Base-by-base conservation (phyloP, 1,140 invertebrate genomes). In the Aphaenogaster floridana region DNA sequence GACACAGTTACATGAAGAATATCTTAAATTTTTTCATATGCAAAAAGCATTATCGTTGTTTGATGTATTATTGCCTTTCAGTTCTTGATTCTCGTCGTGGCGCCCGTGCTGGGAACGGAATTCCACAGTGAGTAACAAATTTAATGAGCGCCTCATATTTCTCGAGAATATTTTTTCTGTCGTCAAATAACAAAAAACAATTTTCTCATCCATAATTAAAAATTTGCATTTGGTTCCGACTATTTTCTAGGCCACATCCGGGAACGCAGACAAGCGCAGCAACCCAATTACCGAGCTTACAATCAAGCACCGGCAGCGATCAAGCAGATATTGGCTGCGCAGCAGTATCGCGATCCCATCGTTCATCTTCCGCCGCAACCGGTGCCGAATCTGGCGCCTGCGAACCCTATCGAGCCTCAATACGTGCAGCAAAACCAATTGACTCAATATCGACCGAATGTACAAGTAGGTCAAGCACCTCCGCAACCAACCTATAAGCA, bases 241-340 rank as follows among this genome's bases (percentile, higher is more conserved):
- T 57, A 76, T 68, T 88, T 86, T 21, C 77, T 7, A 94, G 93
- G 59, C 15, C 71, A 90, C 8, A 34, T 89, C 0, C 93, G 94
- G 11, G 79, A 80, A 57, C 89, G 59, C n/a, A 91, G 94, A 42
- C 92, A 94, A 77, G 77, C 83, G 11, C 89, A 85, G 13, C 85
- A 87, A 0, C 71, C 90, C 6, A 93, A 90, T 39, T 94, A 95
- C 21, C 90, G 91, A 54, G 91, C 93, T 0, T 88, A 92, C n/a
- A 92, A 92, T 39, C 93, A 95, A 39, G 94, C 93, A 0, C 94
- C 95, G 7, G 80, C 90, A 0, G 90, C 93, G 1, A 95, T 95
- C 17, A 92, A 94, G 69, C 92, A 94, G 39, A 87, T 95, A 42
- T 80, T 95, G 7, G 91, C 94, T 17, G 88, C 88, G 0, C 94